phyloP scores from a whole-genome alignment of 2,113 vertebrate species.

The Psammodynastes pulverulentus region DNA sequence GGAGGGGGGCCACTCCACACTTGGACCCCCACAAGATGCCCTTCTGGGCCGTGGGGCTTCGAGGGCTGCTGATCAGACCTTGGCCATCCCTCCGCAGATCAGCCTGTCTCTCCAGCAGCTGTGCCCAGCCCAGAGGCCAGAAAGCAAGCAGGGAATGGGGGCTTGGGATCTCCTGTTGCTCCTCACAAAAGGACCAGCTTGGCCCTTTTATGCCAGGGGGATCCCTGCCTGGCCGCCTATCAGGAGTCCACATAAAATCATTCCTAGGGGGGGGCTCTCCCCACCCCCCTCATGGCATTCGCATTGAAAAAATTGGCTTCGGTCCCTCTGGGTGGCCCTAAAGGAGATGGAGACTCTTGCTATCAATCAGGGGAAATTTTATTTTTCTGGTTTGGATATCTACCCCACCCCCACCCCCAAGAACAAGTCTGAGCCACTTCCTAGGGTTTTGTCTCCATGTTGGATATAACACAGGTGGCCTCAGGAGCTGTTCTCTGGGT shows the following conservation, averaged over 20 bases:
- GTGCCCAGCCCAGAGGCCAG: background rate
- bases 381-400: background rate
- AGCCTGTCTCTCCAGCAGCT: background rate
- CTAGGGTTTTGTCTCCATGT: background rate
- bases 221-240: background rate
- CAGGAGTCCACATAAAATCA: background rate
- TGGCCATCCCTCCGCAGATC: background rate
- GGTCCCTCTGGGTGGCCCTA: background rate
- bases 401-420: too few relatives aligned
- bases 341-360: background rate
- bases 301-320: background rate
- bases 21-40: background rate
- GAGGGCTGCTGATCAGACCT: background rate
- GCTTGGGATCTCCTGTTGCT: background rate
- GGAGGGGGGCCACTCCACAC: background rate
- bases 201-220: background rate
- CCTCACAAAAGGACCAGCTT: background rate
- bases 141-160: background rate
- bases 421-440: background rate
- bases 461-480: background rate
- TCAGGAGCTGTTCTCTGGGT: background rate
- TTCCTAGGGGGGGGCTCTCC: background rate
- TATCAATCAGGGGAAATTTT: background rate
- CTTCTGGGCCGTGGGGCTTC: background rate
- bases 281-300: accelerated